Percentiles rank a stretch among this genome's conserved stretches.
Evolutionary conservation across 2,888 invertebrate genomes (phyloP).

Genomic region (Caenorhabditis angaria): DNA sequence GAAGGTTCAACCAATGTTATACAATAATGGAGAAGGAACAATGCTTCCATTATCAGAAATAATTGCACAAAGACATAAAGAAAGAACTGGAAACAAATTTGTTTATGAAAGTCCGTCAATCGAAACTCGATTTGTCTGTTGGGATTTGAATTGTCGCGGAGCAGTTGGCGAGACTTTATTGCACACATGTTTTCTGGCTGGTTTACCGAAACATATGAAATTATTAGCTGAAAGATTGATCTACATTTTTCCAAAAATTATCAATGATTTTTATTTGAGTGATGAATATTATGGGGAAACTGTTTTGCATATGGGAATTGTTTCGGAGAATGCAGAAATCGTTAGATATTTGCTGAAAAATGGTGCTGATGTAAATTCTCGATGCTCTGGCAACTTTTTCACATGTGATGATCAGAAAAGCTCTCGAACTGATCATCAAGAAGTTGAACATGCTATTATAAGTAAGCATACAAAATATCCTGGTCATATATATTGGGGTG

Average conservation of each 20-base stretch:
- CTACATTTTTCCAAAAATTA: conserved; percentile 90
- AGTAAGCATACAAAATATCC: conserved; percentile 84
- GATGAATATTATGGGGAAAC: conserved; percentile 70
- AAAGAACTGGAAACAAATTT: conserved; percentile 58
- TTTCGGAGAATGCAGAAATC: conserved; percentile 97
- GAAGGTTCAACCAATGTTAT: conserved; percentile 65
- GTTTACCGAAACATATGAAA: conserved; percentile 66
- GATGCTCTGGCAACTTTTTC: conserved; percentile 90
- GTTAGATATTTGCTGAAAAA: conserved; percentile 91
- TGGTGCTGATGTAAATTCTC: conserved; percentile 79
- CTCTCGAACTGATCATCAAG: conserved; percentile 79
- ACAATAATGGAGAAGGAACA: conserved; percentile 64
- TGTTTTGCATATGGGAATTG: conserved; percentile 90
- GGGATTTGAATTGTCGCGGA: conserved; percentile 76
- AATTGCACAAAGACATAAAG: conserved; percentile 60
- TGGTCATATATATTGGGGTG: conserved; percentile 97
- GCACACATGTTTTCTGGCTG: conserved; percentile 80
- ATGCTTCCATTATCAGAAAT: conserved; percentile 60
- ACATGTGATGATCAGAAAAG: conserved; percentile 96
- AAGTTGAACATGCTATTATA: conserved; percentile 90
- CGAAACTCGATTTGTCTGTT: conserved; percentile 63
- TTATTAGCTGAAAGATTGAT: conserved; percentile 90
- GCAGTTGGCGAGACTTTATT: conserved; percentile 94
- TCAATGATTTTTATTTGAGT: conserved; percentile 75
- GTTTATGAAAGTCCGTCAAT: conserved; percentile 24